Conservation (phyloP, 2,113 vertebrate genomes). For the Larimichthys crocea region DNA sequence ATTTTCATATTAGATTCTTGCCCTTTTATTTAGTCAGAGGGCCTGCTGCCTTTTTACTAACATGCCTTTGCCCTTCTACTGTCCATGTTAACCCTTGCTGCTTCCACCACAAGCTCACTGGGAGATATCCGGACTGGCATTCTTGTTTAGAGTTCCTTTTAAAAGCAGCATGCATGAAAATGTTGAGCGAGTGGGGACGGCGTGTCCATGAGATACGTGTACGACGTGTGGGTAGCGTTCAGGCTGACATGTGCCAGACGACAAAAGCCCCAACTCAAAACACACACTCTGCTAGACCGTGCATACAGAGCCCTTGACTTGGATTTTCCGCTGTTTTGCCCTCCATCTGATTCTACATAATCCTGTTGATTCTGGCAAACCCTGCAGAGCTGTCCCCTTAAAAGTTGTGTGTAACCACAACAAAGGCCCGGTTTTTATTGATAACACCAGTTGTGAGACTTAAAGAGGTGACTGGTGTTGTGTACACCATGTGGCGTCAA, state of each 20-base stretch:
- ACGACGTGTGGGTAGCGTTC: background rate
- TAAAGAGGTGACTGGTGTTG: conserved; percentile 28
- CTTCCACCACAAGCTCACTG: background rate
- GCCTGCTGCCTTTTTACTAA: background rate
- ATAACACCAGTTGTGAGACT: conserved; percentile 40
- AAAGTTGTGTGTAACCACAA: conserved; percentile 59
- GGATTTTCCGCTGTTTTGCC: conserved; percentile 57
- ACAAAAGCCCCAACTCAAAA: conserved; percentile 38
- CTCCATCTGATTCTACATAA: conserved; percentile 55
- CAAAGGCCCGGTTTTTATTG: conserved; percentile 60
- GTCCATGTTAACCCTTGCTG: background rate
- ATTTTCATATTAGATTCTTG: conserved; percentile 1
- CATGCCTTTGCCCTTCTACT: background rate
- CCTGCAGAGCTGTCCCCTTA: conserved; percentile 48
- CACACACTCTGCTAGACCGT: conserved; percentile 3
- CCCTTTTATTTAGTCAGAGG: background rate
- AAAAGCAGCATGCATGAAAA: background rate
- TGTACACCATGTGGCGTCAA: conserved; percentile 10
- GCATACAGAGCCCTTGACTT: conserved; percentile 34
- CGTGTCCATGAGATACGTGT: background rate
- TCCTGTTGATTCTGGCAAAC: conserved; percentile 66
- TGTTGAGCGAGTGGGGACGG: background rate
- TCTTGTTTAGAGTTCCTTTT: background rate
- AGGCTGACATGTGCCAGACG: background rate
- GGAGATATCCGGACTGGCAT: background rate